Evolutionary conservation across 2,797 vertebrate genomes (phyloP).

Genomic region (Callimico goeldii): DNA sequence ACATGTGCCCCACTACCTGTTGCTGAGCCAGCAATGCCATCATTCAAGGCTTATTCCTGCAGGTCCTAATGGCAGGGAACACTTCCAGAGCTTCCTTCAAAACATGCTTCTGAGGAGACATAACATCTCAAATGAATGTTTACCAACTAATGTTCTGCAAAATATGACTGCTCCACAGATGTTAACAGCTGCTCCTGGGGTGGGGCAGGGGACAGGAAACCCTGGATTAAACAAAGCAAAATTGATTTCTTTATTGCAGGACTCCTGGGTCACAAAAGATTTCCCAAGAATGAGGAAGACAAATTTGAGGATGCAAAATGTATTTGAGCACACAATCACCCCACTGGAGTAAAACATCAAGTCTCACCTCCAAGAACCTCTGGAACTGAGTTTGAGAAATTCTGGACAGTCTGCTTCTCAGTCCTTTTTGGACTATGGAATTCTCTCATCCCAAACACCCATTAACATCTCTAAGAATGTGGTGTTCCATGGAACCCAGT

Average conservation of each 20-base stretch:
- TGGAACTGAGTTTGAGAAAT: not conserved
- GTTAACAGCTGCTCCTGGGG: not conserved
- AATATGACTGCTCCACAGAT: not conserved
- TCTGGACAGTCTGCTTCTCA: not conserved
- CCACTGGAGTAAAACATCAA: not conserved
- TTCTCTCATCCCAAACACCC: not conserved
- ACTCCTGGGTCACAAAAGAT: not conserved
- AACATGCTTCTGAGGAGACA: not conserved
- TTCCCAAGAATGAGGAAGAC: not conserved
- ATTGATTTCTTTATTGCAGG: not conserved
- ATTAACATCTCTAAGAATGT: not conserved
- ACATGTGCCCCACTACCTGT: not conserved
- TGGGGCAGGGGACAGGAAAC: not conserved
- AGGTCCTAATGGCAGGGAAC: constrained; percentile 5
- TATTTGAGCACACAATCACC: not conserved
- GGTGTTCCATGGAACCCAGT: not conserved
- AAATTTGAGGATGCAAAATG: not conserved
- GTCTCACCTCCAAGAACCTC: not conserved
- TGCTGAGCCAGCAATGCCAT: not conserved
- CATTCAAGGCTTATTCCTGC: not conserved
- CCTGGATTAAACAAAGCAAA: not conserved
- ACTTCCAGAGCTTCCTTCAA: not conserved
- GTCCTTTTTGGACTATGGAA: not conserved
- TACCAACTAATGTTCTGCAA: constrained; percentile 27
- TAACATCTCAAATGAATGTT: constrained; percentile 37